These are phyloP conservation scores for Leptinotarsa haldemani DNA, from an alignment of 2,888 invertebrate species.

Conservation along the genomic window DNA sequence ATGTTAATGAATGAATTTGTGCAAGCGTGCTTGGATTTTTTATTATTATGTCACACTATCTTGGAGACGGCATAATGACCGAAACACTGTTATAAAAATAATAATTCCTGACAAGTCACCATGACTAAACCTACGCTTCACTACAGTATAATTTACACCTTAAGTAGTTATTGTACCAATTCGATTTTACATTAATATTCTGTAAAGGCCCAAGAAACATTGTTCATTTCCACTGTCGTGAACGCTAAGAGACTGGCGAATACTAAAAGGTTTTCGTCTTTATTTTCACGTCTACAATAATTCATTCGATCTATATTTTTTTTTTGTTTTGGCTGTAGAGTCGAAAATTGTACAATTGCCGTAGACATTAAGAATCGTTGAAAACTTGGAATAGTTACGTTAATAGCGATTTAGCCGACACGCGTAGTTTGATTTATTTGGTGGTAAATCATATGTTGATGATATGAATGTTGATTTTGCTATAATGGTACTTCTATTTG, in stretches of 20 bases:
- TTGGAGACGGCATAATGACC: conserved; percentile 18
- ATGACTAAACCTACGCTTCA: conserved; percentile 27
- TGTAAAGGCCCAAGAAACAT: conserved; percentile 31
- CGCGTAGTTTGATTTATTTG: conserved; percentile 5
- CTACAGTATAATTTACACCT: conserved; percentile 37
- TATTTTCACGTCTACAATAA: conserved; percentile 24
- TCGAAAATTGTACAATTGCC: neutral
- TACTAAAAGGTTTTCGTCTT: conserved; percentile 33
- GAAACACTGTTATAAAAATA: conserved; percentile 37
- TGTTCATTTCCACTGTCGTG: conserved; percentile 29
- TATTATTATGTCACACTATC: conserved; percentile 26
- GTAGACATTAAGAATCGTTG: neutral
- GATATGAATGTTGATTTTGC: neutral
- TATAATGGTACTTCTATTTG: neutral
- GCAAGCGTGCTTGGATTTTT: neutral
- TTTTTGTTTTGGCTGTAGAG: neutral
- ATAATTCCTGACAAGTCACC: conserved; percentile 32
- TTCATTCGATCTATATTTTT: neutral
- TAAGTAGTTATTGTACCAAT: conserved; percentile 33
- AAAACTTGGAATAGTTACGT: neutral
- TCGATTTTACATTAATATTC: conserved; percentile 40
- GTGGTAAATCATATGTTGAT: neutral
- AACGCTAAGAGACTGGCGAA: conserved; percentile 6
- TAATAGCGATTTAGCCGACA: neutral
- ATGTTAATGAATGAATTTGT: conserved; percentile 11